Conservation (phyloP, 2,888 invertebrate species). For the Drosophila anceps region DNA sequence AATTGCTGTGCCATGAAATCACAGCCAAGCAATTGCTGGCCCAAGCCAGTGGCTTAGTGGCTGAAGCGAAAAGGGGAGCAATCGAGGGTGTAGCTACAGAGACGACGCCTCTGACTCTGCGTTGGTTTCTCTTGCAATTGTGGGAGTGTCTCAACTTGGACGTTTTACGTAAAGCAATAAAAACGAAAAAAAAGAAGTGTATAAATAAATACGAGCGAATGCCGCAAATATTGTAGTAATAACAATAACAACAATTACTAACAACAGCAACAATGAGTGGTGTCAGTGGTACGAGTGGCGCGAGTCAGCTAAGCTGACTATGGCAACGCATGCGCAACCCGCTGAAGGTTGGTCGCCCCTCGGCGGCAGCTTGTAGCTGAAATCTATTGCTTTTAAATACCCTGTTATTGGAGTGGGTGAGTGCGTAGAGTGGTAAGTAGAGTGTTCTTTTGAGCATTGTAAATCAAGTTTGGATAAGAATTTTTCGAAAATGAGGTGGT, state of each 20-base stretch:
- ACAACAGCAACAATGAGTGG: slow-evolving; percentile 23
- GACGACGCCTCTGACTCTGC: slow-evolving; percentile 45
- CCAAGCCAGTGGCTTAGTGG: slow-evolving; percentile 48
- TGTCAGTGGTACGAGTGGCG: slow-evolving; percentile 24
- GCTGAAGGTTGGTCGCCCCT: slow-evolving; percentile 71
- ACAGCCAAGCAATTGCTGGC: slow-evolving; percentile 62
- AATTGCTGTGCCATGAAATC: slow-evolving; percentile 79
- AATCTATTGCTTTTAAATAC: slow-evolving; percentile 42
- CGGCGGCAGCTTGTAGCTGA: slow-evolving; percentile 21
- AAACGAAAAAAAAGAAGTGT: slow-evolving; percentile 48
- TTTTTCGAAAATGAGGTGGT: background rate
- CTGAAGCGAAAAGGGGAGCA: background rate
- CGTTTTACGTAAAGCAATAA: slow-evolving; percentile 78
- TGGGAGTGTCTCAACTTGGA: slow-evolving; percentile 78
- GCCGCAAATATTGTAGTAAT: slow-evolving; percentile 79
- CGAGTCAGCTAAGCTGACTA: slow-evolving; percentile 5
- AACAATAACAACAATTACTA: slow-evolving; percentile 57
- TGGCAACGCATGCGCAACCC: slow-evolving; percentile 70
- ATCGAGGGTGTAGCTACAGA: background rate
- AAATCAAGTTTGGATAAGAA: background rate
- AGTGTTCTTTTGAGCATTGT: background rate
- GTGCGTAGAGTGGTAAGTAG: too few species aligned
- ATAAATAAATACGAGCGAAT: slow-evolving; percentile 68
- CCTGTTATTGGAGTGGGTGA: slow-evolving; percentile 1
- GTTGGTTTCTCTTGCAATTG: slow-evolving; percentile 73